phyloP scores from a whole-genome alignment of 2,797 vertebrate genomes.

The Lacerta agilis region DNA sequence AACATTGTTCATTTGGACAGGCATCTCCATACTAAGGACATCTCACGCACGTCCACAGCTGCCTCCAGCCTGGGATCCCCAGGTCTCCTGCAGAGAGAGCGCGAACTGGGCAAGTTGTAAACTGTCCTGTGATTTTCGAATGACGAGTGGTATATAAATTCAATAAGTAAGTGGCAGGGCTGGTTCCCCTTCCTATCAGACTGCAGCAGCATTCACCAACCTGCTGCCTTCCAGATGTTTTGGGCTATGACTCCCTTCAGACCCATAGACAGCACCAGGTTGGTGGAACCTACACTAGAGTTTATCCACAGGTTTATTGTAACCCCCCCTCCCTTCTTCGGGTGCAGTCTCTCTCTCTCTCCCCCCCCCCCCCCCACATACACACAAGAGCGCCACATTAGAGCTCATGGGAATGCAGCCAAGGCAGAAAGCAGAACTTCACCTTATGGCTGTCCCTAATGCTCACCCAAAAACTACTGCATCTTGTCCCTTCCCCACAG shows the following conservation, averaged over 20 bases:
- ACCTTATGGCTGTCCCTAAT: too few relatives aligned
- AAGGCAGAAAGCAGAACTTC: neutral
- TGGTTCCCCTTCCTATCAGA: neutral
- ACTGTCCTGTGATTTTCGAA: too few relatives aligned
- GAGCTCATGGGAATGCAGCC: neutral
- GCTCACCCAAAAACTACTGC: neutral
- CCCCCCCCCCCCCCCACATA: too few relatives aligned
- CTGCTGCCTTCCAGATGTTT: too few relatives aligned
- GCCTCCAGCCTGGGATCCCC: neutral
- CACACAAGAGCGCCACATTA: neutral
- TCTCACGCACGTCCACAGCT: neutral
- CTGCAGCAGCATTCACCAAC: neutral
- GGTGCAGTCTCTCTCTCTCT: neutral
- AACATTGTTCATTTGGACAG: neutral
- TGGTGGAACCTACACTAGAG: too few relatives aligned
- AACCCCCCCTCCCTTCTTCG: neutral
- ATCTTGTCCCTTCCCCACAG: neutral
- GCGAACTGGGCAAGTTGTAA: neutral
- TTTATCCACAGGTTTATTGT: neutral
- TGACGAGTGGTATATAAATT: too few relatives aligned
- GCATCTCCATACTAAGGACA: too few relatives aligned
- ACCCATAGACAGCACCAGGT: too few relatives aligned
- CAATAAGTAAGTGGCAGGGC: too few relatives aligned
- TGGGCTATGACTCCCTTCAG: too few relatives aligned
- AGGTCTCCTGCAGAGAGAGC: neutral